Evolutionary conservation across 2,113 vertebrate species (phyloP).

Genomic region (Colistium nudipinnis): DNA sequence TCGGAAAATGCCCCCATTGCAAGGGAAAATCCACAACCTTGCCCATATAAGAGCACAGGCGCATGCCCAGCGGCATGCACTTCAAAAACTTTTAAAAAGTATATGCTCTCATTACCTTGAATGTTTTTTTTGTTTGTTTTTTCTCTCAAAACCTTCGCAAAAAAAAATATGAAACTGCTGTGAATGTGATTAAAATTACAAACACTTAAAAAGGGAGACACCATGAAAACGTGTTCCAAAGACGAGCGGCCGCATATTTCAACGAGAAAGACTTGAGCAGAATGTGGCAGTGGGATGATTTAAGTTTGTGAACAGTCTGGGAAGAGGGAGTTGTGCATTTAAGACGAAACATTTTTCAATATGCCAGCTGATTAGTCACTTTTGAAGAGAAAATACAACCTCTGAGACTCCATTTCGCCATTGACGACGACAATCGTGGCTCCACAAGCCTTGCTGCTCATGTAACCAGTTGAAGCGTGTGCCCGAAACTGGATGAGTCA

Average conservation of each 20-base stretch:
- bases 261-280: not conserved
- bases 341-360: not conserved
- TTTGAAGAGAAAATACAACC: not conserved
- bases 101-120: too few species aligned
- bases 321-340: not conserved
- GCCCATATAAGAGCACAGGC: not conserved
- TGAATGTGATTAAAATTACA: too few species aligned
- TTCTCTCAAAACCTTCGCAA: too few species aligned
- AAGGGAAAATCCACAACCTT: not conserved
- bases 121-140: too few species aligned
- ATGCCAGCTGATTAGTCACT: not conserved
- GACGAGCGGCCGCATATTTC: not conserved
- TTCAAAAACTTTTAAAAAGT: too few species aligned
- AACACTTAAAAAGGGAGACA: not conserved
- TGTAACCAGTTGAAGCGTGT: not conserved
- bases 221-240: not conserved
- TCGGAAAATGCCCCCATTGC: not conserved
- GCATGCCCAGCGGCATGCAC: not conserved
- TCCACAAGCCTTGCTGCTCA: not conserved
- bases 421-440: not conserved
- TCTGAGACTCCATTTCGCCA: not conserved
- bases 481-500: too few species aligned
- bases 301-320: not conserved
- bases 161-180: too few species aligned
- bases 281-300: not conserved